Conservation (phyloP, 2,888 invertebrate species). For the Patella ulyssiponensis region DNA sequence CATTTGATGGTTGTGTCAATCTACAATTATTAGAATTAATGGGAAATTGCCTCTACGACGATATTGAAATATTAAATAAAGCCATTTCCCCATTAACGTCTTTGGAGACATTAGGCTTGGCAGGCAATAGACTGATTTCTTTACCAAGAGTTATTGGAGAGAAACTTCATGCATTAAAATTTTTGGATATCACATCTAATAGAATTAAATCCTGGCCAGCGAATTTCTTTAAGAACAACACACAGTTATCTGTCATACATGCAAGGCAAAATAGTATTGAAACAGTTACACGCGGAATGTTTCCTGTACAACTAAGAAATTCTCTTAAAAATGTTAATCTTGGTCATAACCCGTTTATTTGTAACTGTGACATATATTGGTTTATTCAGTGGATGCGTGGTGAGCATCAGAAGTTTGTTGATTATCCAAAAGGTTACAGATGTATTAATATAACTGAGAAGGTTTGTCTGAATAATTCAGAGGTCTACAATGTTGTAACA, state of each 20-base stretch:
- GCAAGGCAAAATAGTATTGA: not conserved
- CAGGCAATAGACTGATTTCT: not conserved
- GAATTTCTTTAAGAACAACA: not conserved
- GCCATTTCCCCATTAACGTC: not conserved
- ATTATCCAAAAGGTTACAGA: not conserved
- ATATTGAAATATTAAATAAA: not conserved
- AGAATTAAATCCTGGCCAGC: not conserved
- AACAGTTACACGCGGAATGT: not conserved
- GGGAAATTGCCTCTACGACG: not conserved
- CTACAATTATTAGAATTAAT: not conserved
- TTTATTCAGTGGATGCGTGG: slow-evolving; percentile 33
- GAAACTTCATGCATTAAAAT: not conserved
- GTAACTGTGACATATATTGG: slow-evolving; percentile 75
- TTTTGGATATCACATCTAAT: not conserved
- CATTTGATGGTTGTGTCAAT: not conserved
- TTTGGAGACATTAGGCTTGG: not conserved
- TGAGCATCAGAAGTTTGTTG: slow-evolving; percentile 4
- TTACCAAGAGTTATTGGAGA: not conserved
- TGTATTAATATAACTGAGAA: not conserved
- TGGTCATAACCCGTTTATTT: slow-evolving; percentile 77
- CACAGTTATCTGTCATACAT: not conserved
- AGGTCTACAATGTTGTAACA: not conserved
- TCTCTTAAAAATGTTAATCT: slow-evolving; percentile 73
- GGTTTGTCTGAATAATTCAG: not conserved
- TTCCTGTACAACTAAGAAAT: not conserved